A percentile compares a stretch with the other conserved stretches of the same genome.
phyloP scores from a whole-genome alignment of 2,888 invertebrate species.

The Patella ulyssiponensis region DNA sequence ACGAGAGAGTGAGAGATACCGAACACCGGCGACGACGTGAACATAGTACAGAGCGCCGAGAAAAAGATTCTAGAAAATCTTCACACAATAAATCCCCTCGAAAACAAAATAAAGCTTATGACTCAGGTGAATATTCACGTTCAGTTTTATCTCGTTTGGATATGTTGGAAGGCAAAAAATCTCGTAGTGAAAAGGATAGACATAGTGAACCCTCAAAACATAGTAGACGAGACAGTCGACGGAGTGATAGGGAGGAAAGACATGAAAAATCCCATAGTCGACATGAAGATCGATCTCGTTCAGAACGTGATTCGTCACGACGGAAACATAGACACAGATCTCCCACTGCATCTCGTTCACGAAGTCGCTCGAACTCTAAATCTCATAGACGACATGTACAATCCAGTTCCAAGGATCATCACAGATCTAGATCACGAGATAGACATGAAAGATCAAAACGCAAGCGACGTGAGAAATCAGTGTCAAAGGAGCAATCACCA shows the following conservation, averaged over 20 bases:
- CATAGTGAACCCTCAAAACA: slow-evolving; percentile 52
- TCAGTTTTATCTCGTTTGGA: slow-evolving; percentile 13
- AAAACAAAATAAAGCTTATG: background rate
- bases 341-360: background rate
- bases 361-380: background rate
- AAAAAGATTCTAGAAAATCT: background rate
- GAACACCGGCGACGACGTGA: background rate
- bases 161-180: slow-evolving; percentile 55
- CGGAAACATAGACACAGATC: background rate
- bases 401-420: background rate
- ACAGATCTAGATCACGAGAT: background rate
- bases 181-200: slow-evolving; percentile 71
- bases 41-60: background rate
- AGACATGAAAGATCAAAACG: background rate
- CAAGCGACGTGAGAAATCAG: background rate
- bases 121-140: slow-evolving; percentile 15
- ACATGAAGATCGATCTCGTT: slow-evolving; percentile 26
- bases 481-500: background rate
- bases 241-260: slow-evolving; percentile 38
- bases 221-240: slow-evolving; percentile 23
- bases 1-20: background rate
- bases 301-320: slow-evolving; percentile 24
- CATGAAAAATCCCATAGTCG: slow-evolving; percentile 23
- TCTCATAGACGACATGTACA: background rate
- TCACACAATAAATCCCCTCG: background rate